These are phyloP conservation scores for Equus quagga DNA, from an alignment of 2,113 vertebrate species.

Conservation along the genomic window DNA sequence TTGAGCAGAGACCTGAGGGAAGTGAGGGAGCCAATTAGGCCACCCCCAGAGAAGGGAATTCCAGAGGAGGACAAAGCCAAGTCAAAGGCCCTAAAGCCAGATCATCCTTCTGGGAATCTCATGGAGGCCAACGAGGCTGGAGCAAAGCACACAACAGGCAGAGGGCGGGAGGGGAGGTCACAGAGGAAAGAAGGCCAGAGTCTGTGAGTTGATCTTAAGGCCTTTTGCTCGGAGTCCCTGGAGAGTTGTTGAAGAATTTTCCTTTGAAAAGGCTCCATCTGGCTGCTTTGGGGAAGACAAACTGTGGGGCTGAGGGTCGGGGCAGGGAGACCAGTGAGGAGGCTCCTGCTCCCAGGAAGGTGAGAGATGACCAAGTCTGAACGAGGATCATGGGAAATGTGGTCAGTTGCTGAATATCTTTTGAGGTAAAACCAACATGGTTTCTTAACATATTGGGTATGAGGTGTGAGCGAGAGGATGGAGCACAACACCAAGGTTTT, in stretches of 20 bases:
- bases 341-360: background rate
- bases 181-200: background rate
- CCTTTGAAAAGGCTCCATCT: background rate
- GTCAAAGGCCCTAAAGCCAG: background rate
- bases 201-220: background rate
- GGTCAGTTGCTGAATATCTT: background rate
- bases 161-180: background rate
- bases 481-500: background rate
- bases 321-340: background rate
- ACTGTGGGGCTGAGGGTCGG: fast-evolving
- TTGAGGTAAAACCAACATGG: background rate
- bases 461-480: background rate
- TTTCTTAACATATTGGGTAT: background rate
- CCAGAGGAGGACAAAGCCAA: background rate
- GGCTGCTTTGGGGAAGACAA: background rate
- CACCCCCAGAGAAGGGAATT: background rate
- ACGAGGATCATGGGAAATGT: background rate
- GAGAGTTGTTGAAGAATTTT: background rate
- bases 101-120: background rate
- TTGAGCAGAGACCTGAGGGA: background rate
- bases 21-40: background rate
- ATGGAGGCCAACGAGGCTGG: background rate
- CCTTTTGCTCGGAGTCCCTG: background rate
- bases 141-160: background rate
- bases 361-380: background rate